Evolutionary conservation across 1,140 invertebrate genomes (phyloP).

Genomic region (silkworm (Bombyx mori)): DNA sequence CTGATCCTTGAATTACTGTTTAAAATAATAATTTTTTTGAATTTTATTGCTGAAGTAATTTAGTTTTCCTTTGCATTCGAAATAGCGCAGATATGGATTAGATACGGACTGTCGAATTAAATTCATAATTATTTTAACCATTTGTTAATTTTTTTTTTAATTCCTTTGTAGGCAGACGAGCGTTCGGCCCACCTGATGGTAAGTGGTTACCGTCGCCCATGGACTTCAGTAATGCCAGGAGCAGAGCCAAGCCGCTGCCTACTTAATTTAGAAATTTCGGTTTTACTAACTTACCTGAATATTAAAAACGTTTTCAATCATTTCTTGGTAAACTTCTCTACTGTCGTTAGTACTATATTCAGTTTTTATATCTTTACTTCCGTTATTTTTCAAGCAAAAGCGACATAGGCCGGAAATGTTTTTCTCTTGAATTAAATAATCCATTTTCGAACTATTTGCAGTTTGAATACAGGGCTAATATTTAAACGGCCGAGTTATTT

Average conservation of each 20-base stretch:
- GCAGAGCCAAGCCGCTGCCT: too few species aligned
- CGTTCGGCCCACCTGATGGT: too few species aligned
- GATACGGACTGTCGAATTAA: not conserved
- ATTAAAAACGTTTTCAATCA: constrained; percentile 21
- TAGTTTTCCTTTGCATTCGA: too few species aligned
- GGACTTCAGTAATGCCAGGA: too few species aligned
- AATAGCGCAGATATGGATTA: not conserved
- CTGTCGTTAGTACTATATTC: constrained; percentile 13
- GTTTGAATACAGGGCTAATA: too few species aligned
- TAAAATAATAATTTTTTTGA: too few species aligned
- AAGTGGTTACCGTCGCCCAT: too few species aligned
- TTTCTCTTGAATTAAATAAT: not conserved
- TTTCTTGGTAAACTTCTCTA: constrained; percentile 18
- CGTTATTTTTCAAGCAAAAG: not conserved
- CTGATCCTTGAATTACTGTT: too few species aligned
- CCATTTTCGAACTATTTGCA: too few species aligned
- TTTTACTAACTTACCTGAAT: constrained; percentile 15
- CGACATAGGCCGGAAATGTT: not conserved
- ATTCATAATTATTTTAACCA: not conserved
- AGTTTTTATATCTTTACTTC: too few species aligned
- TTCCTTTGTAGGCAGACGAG: not conserved
- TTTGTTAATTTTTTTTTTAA: not conserved
- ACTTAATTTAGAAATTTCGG: not conserved
- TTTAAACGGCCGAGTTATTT: not conserved
- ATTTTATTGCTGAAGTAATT: too few species aligned